phyloP scores from a whole-genome alignment of 2,113 vertebrate species.

The Malurus alboscapulatus region DNA sequence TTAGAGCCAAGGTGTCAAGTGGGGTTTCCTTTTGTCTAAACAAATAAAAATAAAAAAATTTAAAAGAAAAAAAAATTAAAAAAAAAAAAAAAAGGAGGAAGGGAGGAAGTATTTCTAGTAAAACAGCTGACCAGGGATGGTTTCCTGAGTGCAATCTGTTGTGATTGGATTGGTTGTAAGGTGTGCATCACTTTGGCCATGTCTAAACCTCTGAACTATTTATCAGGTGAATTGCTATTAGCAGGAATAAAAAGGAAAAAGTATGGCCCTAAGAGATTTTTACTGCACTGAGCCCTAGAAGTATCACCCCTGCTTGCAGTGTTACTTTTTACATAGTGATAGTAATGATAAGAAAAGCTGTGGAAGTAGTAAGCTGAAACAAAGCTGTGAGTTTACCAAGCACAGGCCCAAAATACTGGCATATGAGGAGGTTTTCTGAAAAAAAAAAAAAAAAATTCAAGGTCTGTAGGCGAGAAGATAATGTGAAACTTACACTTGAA shows the following conservation, averaged over 20 bases:
- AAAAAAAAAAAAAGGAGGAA: rapidly evolving
- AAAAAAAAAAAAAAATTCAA: background rate
- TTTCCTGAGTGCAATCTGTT: background rate
- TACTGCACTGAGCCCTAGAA: background rate
- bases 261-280: background rate
- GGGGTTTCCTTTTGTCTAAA: background rate
- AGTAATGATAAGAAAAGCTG: background rate
- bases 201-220: background rate
- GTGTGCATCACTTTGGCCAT: background rate
- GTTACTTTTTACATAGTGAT: background rate
- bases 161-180: background rate
- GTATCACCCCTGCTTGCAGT: background rate
- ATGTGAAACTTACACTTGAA: conserved; percentile 32
- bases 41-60: background rate
- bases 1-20: background rate
- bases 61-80: too few relatives aligned
- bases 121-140: background rate
- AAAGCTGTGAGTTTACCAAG: background rate
- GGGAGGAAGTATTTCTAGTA: background rate
- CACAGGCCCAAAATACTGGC: background rate
- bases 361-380: background rate
- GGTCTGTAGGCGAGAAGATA: conserved; percentile 10
- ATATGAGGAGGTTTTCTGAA: background rate
- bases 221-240: background rate
- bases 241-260: background rate